Percentiles rank a stretch among this genome's conserved stretches.
Evolutionary conservation across 2,113 vertebrate genomes (phyloP).

Genomic region (Ursus arctos): DNA sequence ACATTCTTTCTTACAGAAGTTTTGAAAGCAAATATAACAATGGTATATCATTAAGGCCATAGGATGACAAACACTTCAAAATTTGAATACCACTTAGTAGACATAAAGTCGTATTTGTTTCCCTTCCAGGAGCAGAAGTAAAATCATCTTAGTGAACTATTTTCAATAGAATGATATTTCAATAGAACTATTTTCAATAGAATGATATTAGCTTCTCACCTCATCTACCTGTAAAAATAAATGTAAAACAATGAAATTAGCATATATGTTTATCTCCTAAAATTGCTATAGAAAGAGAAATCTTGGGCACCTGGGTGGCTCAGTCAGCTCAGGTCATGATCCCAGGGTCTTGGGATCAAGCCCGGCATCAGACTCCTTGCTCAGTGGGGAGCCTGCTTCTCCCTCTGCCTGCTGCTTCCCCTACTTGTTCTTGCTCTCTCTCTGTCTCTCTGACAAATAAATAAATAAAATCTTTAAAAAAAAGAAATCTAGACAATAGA

Average conservation of each 20-base stretch:
- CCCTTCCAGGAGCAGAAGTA: slow-evolving; percentile 62
- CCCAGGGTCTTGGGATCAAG: too few relatives aligned
- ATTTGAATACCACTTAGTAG: slow-evolving; percentile 62
- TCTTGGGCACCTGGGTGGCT: neutral
- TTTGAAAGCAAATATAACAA: slow-evolving; percentile 75
- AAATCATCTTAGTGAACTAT: slow-evolving; percentile 8
- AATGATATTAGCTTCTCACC: neutral
- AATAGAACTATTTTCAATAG: neutral
- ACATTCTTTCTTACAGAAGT: slow-evolving; percentile 74
- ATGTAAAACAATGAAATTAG: neutral
- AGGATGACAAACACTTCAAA: slow-evolving; percentile 71
- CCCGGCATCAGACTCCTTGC: too few relatives aligned
- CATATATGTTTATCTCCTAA: neutral
- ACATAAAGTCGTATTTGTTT: slow-evolving; percentile 59
- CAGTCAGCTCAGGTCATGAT: too few relatives aligned
- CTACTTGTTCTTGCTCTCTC: too few relatives aligned
- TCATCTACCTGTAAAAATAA: slow-evolving; percentile 12
- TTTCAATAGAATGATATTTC: neutral
- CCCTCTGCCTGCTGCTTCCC: too few relatives aligned
- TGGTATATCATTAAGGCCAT: slow-evolving; percentile 51
- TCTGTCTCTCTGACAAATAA: too few relatives aligned
- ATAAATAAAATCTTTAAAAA: too few relatives aligned
- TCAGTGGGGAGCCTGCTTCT: too few relatives aligned
- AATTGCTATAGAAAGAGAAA: neutral
- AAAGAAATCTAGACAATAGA: neutral